A percentile compares a stretch with the other conserved stretches of the same genome.
Evolutionary conservation across 2,797 vertebrate species (phyloP).

Genomic region (Sternotherus odoratus): DNA sequence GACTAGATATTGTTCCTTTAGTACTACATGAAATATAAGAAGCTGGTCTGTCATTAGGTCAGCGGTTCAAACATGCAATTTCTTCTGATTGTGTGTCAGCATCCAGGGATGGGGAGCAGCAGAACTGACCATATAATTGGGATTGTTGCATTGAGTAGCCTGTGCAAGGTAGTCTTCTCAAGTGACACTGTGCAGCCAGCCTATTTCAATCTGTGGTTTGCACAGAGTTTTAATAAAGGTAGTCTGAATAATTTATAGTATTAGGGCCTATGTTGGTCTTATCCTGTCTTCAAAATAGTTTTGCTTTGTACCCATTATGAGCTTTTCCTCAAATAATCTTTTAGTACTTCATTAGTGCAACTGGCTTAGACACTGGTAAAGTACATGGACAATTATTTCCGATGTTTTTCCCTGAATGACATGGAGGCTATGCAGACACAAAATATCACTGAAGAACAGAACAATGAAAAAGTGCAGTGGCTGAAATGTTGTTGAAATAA

Average conservation of each 20-base stretch:
- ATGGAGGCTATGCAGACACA: background rate
- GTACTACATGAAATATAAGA: background rate
- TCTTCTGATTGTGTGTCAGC: background rate
- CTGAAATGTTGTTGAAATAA: background rate
- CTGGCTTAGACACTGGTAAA: background rate
- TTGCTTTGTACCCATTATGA: background rate
- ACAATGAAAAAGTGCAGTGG: background rate
- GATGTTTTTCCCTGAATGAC: background rate
- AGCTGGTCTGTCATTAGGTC: background rate
- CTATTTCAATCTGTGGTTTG: background rate
- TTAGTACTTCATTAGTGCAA: background rate
- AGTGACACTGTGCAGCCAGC: background rate
- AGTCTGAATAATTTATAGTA: background rate
- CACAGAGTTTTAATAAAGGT: background rate
- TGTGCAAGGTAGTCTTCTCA: background rate
- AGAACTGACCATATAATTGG: background rate
- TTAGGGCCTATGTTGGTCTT: background rate
- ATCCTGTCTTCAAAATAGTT: background rate
- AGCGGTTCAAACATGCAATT: accelerated
- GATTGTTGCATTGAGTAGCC: background rate
- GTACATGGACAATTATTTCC: background rate
- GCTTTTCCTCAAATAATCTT: background rate
- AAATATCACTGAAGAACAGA: background rate
- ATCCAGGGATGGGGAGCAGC: background rate
- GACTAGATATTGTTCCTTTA: background rate